Percentiles rank a stretch among this genome's conserved stretches.
phyloP scores from a whole-genome alignment of 2,113 vertebrate species.

The Meleagris gallopavo region DNA sequence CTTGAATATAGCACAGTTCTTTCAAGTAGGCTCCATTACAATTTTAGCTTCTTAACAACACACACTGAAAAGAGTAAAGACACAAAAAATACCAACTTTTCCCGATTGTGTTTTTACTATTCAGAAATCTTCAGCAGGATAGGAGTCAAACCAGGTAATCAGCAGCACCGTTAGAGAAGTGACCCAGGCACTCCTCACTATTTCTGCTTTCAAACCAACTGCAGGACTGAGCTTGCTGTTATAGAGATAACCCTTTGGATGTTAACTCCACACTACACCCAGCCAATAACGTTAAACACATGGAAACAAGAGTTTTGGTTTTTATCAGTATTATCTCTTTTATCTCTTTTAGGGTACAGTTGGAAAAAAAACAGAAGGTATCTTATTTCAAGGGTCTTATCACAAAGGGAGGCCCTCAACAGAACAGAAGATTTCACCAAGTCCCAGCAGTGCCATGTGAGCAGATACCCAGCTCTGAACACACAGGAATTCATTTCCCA shows the following conservation, averaged over 20 bases:
- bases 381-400: not conserved
- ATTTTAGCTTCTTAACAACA: constrained; percentile 3
- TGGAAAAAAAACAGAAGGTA: not conserved
- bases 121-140: not conserved
- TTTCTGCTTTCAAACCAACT: not conserved
- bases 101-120: not conserved
- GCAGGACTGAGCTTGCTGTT: not conserved
- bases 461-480: not conserved
- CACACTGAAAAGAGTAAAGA: not conserved
- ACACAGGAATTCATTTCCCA: not conserved
- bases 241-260: not conserved
- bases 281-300: not conserved
- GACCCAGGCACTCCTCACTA: not conserved
- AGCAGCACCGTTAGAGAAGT: not conserved
- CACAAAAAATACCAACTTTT: not conserved
- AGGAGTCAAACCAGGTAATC: not conserved
- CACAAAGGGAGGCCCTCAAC: not conserved
- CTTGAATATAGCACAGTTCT: not conserved
- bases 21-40: not conserved
- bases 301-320: not conserved
- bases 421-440: not conserved
- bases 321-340: not conserved
- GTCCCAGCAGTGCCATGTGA: not conserved
- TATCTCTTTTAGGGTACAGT: not conserved
- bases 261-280: not conserved